phyloP scores from a whole-genome alignment of 2,888 invertebrate genomes.

The Ecliptopera silaceata region DNA sequence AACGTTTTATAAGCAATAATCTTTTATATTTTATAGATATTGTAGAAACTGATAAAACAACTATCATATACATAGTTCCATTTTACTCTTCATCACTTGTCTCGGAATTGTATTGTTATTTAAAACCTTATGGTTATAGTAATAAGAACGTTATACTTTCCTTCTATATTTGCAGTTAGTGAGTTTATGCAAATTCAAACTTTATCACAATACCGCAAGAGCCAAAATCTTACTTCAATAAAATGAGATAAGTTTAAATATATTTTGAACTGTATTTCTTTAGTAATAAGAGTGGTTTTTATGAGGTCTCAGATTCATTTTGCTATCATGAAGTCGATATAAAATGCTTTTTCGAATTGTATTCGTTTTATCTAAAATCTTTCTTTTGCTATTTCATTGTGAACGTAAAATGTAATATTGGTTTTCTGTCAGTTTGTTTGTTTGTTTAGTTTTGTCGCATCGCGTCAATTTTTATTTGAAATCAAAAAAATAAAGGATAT shows the following conservation, averaged over 20 bases:
- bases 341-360: slow-evolving; percentile 3
- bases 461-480: too few species aligned
- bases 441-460: too few species aligned
- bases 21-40: too few species aligned
- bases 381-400: slow-evolving; percentile 1
- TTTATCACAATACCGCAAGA: slow-evolving; percentile 6
- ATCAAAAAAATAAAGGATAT: too few species aligned
- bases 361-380: slow-evolving; percentile 4
- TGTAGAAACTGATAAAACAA: too few species aligned
- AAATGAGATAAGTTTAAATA: slow-evolving; percentile 10
- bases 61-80: neutral
- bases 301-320: neutral
- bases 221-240: slow-evolving; percentile 2
- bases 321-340: slow-evolving; percentile 1
- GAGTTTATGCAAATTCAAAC: slow-evolving; percentile 11
- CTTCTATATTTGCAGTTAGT: slow-evolving; percentile 1
- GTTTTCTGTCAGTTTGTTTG: neutral
- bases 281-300: neutral
- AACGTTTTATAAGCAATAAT: too few species aligned
- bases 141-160: neutral
- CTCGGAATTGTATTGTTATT: neutral
- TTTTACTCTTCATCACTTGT: neutral
- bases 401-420: slow-evolving; percentile 1
- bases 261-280: slow-evolving; percentile 5
- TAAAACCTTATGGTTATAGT: slow-evolving; percentile 1